phyloP scores from a whole-genome alignment of 2,113 vertebrate genomes.

The Neopipo cinnamomea region DNA sequence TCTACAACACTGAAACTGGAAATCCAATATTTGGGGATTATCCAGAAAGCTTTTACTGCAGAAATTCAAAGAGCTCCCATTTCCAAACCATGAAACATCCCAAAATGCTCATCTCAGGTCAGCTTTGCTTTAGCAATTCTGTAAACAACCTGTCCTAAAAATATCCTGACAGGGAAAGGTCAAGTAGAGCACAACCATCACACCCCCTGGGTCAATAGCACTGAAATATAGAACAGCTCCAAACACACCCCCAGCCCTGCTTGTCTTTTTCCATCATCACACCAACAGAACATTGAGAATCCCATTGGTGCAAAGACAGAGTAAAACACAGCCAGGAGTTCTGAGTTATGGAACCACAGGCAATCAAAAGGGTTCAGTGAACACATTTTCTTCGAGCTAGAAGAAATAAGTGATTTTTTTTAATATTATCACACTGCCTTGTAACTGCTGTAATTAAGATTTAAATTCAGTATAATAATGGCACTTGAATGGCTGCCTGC shows the following conservation, averaged over 20 bases:
- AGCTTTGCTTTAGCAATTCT: not conserved
- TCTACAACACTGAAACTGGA: not conserved
- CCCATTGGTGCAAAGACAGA: not conserved
- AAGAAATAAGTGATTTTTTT: not conserved
- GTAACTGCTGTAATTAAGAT: not conserved
- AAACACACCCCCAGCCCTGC: not conserved
- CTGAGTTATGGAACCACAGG: not conserved
- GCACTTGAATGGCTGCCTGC: not conserved
- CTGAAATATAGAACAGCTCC: not conserved
- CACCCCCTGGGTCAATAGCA: not conserved
- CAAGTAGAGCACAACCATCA: not conserved
- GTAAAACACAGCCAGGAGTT: not conserved
- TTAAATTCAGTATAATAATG: not conserved
- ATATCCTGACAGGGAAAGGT: not conserved
- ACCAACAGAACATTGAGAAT: not conserved
- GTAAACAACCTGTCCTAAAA: not conserved
- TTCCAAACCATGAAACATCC: not conserved
- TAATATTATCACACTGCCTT: not conserved
- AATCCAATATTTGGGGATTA: not conserved
- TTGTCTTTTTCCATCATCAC: not conserved
- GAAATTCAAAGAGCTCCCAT: not conserved
- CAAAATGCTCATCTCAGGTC: not conserved
- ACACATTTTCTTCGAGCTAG: not conserved
- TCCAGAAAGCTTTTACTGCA: not conserved
- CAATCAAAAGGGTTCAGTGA: not conserved